phyloP scores from a whole-genome alignment of 2,113 vertebrate genomes.

The Coptodon bakossiorum region DNA sequence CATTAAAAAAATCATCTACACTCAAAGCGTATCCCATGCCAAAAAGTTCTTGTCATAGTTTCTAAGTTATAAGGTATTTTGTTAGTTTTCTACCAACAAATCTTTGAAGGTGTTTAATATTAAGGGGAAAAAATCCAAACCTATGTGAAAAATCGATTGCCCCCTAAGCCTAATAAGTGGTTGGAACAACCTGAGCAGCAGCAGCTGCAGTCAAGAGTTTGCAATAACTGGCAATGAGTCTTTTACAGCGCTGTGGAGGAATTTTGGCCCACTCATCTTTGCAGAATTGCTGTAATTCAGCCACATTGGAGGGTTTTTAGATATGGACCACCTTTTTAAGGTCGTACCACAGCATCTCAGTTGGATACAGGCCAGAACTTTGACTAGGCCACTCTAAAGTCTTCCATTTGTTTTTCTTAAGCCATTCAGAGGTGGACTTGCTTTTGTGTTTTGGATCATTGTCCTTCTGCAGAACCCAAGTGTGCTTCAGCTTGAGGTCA shows the following conservation, averaged over 20 bases:
- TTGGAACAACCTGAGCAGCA: not conserved
- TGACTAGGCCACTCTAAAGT: not conserved
- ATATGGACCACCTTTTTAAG: not conserved
- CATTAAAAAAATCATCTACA: not conserved
- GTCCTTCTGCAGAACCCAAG: not conserved
- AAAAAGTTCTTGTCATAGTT: not conserved
- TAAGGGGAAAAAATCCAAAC: not conserved
- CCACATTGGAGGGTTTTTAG: fast-evolving
- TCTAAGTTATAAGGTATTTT: not conserved
- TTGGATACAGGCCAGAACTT: not conserved
- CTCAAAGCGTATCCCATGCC: fast-evolving
- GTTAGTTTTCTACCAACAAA: not conserved
- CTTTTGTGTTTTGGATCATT: not conserved
- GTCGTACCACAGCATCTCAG: not conserved
- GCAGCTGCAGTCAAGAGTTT: not conserved
- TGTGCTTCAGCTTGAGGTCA: not conserved
- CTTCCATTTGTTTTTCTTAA: not conserved
- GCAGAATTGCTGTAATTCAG: not conserved
- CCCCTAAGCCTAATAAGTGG: not conserved
- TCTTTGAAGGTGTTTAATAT: not conserved
- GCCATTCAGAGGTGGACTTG: not conserved
- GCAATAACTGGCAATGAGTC: not conserved
- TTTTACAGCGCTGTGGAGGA: not conserved
- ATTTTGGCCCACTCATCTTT: not conserved
- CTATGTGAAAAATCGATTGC: not conserved